Conservation (phyloP, 2,113 vertebrate genomes). For the Pycnonotus jocosus region DNA sequence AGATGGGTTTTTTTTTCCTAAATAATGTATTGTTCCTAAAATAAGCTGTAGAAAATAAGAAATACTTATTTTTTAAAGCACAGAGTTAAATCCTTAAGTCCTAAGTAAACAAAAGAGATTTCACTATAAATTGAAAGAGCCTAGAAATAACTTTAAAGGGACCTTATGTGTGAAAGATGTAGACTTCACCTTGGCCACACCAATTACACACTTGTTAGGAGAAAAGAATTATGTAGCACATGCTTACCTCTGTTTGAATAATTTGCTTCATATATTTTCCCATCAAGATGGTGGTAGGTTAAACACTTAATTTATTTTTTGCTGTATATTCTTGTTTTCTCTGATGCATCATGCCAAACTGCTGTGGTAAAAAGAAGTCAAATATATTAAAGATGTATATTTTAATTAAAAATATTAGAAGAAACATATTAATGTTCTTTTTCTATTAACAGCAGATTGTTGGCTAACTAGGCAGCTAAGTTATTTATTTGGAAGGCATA, state of each 20-base stretch:
- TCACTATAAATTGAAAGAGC: not conserved
- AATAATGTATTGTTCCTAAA: not conserved
- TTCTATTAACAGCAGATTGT: constrained; percentile 52
- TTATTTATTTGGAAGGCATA: constrained; percentile 8
- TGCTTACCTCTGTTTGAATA: constrained; percentile 26
- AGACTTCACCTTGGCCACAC: not conserved
- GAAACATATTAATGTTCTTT: constrained; percentile 27
- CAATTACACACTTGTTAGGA: not conserved
- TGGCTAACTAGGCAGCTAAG: constrained; percentile 2
- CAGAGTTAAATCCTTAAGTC: not conserved
- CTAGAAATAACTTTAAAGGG: not conserved
- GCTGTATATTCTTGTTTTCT: not conserved
- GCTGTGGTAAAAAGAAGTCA: constrained; percentile 20
- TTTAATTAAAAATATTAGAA: constrained; percentile 65
- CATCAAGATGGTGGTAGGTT: constrained; percentile 6
- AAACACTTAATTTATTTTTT: constrained; percentile 49
- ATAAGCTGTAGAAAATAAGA: not conserved
- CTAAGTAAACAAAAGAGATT: not conserved
- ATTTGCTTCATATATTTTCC: constrained; percentile 8
- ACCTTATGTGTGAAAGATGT: not conserved
- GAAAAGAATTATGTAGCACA: not conserved
- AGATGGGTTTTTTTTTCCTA: not conserved
- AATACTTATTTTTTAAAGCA: not conserved
- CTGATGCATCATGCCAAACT: constrained; percentile 46
- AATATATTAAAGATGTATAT: constrained; percentile 15